A percentile compares a stretch with the other conserved stretches of the same genome.
These are phyloP conservation scores for Jordanella pulchra DNA, from an alignment of 2,797 vertebrate genomes.

Conservation along the genomic window DNA sequence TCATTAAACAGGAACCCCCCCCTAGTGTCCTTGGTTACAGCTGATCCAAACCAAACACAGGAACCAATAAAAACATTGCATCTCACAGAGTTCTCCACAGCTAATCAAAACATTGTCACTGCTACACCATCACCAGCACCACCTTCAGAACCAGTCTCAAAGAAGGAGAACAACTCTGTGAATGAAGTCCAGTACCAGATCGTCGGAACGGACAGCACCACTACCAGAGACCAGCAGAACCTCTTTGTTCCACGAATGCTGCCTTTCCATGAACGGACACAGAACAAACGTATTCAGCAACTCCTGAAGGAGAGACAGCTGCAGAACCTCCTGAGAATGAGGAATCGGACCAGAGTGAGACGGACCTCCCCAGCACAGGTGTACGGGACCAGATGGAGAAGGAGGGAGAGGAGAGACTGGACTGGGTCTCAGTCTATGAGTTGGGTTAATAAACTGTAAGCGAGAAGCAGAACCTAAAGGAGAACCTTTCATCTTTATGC, in stretches of 20 bases:
- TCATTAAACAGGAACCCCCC: slow-evolving; percentile 30
- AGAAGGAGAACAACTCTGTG: slow-evolving; percentile 84
- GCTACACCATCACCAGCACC: slow-evolving; percentile 15
- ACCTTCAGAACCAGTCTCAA: slow-evolving; percentile 37
- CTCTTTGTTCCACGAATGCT: slow-evolving; percentile 81
- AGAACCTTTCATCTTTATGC: neutral
- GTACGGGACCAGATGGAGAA: slow-evolving; percentile 28
- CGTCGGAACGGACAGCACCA: slow-evolving; percentile 77
- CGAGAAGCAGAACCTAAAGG: slow-evolving; percentile 21
- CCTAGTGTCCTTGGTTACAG: neutral
- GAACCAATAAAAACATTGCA: neutral
- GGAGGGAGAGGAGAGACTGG: slow-evolving; percentile 28
- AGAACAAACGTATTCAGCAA: slow-evolving; percentile 93
- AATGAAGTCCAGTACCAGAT: slow-evolving; percentile 83
- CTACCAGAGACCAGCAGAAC: slow-evolving; percentile 80
- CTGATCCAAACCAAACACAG: neutral
- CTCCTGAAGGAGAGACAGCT: slow-evolving; percentile 88
- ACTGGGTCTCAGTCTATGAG: neutral
- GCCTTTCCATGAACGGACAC: slow-evolving; percentile 84
- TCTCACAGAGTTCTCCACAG: slow-evolving; percentile 14
- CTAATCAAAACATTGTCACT: slow-evolving; percentile 10
- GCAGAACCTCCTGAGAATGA: slow-evolving; percentile 63
- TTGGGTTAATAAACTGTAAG: slow-evolving; percentile 18
- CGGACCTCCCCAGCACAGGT: slow-evolving; percentile 46
- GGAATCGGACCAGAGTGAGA: slow-evolving; percentile 31